Base-by-base conservation (phyloP, 2,888 invertebrate species). In the Platycheirus albimanus region DNA sequence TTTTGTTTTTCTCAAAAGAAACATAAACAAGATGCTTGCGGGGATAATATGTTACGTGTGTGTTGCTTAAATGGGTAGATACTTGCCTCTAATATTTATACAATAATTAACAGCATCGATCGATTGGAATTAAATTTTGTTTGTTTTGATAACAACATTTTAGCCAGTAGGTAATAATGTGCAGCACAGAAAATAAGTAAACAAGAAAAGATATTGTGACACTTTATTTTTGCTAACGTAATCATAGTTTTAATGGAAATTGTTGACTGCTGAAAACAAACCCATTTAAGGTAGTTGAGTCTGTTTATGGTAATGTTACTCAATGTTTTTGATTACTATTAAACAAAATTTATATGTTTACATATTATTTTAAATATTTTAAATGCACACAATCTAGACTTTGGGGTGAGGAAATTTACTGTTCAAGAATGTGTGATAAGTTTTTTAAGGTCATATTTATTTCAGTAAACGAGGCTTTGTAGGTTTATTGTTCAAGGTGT, bases 151-250 rank as follows among this genome's bases (percentile, higher is more conserved):
- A 24, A n/a, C 49, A n/a, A n/a, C n/a, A n/a, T n/a, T n/a, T n/a
- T n/a, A n/a, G 13, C 10, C 7, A 13, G 1, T 24, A 38, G 13
- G 8, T 38, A n/a, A 6, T 13, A 56, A 24, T 51, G 10, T 13
- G 10, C n/a, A 8, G 10, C 5, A 5, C 17, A 33, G 2, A 56
- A 56, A 38, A 38, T 15, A 41, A 41, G 24, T 41, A 15, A 58
- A 58, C 41, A 24, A 58, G 24, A n/a, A n/a, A n/a, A n/a, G 56
- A 58, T 58, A 20, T 58, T 58, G 41, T 58, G 38, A 41, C 20
- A 38, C 7, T 56, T 24, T n/a, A n/a, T n/a, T 33, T 56, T 8
- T 13, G 3, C 38, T 8, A 56, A 38, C 13, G 20, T 15, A 56
- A 56, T 56, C 56, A 58, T 10, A 45, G 17, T 19, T 45, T 45